Percentiles rank a stretch among this genome's conserved stretches.
Evolutionary conservation across 2,888 invertebrate genomes (phyloP).

Genomic region (Creontiades dilutus): DNA sequence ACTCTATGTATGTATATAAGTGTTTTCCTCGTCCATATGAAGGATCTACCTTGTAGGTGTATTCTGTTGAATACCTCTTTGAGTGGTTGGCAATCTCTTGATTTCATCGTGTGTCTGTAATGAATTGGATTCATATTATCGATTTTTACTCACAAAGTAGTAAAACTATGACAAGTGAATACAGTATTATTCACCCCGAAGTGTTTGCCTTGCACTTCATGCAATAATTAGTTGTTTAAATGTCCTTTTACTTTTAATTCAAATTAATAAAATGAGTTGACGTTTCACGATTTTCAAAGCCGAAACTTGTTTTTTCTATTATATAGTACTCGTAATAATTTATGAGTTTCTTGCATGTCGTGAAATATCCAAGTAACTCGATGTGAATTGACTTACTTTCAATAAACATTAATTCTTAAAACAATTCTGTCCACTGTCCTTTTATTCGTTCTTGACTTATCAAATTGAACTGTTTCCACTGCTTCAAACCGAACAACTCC

Average conservation of each 20-base stretch:
- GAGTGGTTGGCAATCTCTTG: slow-evolving; percentile 44
- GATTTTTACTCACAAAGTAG: slow-evolving; percentile 25
- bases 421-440: slow-evolving; percentile 66
- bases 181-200: slow-evolving; percentile 46
- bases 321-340: background rate
- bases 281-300: slow-evolving; percentile 30
- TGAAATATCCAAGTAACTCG: background rate
- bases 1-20: slow-evolving; percentile 55
- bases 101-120: slow-evolving; percentile 37
- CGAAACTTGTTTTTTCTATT: slow-evolving; percentile 45
- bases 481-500: slow-evolving; percentile 20
- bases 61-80: slow-evolving; percentile 6
- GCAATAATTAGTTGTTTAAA: slow-evolving; percentile 39
- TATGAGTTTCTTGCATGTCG: slow-evolving; percentile 53
- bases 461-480: slow-evolving; percentile 11
- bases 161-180: slow-evolving; percentile 27
- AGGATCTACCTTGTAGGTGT: slow-evolving; percentile 18
- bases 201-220: slow-evolving; percentile 47
- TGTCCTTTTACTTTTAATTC: slow-evolving; percentile 12
- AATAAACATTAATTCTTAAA: slow-evolving; percentile 50
- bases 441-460: slow-evolving; percentile 8
- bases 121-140: background rate
- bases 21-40: slow-evolving; percentile 39
- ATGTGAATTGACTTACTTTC: slow-evolving; percentile 55
- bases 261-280: slow-evolving; percentile 6